phyloP scores from a whole-genome alignment of 1,140 invertebrate species.

The Pararge aegeria region DNA sequence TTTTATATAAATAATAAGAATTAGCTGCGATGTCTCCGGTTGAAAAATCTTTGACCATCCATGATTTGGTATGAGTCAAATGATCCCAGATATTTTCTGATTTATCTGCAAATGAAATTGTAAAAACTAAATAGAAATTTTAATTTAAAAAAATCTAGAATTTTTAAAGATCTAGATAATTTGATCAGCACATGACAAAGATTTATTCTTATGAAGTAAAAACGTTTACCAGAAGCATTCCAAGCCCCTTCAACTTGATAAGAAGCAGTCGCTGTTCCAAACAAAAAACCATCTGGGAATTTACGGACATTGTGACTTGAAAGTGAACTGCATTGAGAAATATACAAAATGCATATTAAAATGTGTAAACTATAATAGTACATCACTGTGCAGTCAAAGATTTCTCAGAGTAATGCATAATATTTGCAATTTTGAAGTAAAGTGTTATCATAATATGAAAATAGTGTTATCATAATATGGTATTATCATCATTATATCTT shows the following conservation, averaged over 20 bases:
- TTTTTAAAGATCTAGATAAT: too few species aligned
- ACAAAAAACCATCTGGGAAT: constrained; percentile 78
- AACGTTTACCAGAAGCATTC: constrained; percentile 29
- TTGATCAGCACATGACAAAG: too few species aligned
- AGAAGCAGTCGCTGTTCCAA: background rate
- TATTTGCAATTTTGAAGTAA: too few species aligned
- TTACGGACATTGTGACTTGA: constrained; percentile 24
- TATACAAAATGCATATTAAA: background rate
- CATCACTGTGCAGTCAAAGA: too few species aligned
- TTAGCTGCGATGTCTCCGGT: constrained; percentile 50
- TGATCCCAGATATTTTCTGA: constrained; percentile 75
- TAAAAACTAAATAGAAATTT: too few species aligned
- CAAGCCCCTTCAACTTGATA: constrained; percentile 22
- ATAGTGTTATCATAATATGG: too few species aligned
- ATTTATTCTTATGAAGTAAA: constrained; percentile 3
- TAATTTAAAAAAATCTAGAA: too few species aligned
- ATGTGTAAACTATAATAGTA: background rate
- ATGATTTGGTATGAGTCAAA: constrained; percentile 67
- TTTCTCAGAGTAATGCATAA: too few species aligned
- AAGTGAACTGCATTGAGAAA: constrained; percentile 33
- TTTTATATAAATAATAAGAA: constrained; percentile 34
- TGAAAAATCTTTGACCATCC: constrained; percentile 72
- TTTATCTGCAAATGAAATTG: constrained; percentile 58
- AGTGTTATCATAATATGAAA: too few species aligned
- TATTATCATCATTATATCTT: too few species aligned